Conservation (phyloP, 2,113 vertebrate species). For the Melanerpes formicivorus region DNA sequence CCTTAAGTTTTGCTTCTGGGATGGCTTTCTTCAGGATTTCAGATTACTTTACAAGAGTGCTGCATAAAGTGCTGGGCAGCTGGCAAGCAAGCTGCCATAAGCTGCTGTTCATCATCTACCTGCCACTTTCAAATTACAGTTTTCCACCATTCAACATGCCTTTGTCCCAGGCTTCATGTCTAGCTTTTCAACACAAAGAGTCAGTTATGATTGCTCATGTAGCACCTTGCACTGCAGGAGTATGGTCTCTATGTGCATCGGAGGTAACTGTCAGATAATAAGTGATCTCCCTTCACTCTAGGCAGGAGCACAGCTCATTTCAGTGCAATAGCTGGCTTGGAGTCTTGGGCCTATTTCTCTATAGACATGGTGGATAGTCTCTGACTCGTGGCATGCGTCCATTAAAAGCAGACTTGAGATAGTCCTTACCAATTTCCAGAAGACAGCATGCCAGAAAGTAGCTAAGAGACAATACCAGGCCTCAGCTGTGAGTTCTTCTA, state of each 20-base stretch:
- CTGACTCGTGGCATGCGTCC: background rate
- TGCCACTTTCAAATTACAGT: background rate
- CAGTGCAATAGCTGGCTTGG: background rate
- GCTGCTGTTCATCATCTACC: background rate
- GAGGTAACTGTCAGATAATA: background rate
- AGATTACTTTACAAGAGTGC: background rate
- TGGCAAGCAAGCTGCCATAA: background rate
- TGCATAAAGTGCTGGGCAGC: background rate
- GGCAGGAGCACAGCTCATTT: background rate
- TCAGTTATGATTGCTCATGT: background rate
- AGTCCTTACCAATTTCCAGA: background rate
- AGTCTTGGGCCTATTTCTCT: background rate
- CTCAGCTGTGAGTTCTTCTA: background rate
- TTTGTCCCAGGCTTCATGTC: background rate
- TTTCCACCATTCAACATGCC: background rate
- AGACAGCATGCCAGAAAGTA: background rate
- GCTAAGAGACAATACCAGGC: background rate
- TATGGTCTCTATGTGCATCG: background rate
- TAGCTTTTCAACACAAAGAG: background rate
- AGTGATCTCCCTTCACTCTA: background rate
- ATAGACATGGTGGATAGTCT: background rate
- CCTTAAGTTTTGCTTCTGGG: background rate
- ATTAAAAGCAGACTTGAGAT: background rate
- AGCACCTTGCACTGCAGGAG: fast-evolving
- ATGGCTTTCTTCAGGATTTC: background rate